Conservation (phyloP, 2,113 vertebrate genomes). For the Eurystomus gularis region DNA sequence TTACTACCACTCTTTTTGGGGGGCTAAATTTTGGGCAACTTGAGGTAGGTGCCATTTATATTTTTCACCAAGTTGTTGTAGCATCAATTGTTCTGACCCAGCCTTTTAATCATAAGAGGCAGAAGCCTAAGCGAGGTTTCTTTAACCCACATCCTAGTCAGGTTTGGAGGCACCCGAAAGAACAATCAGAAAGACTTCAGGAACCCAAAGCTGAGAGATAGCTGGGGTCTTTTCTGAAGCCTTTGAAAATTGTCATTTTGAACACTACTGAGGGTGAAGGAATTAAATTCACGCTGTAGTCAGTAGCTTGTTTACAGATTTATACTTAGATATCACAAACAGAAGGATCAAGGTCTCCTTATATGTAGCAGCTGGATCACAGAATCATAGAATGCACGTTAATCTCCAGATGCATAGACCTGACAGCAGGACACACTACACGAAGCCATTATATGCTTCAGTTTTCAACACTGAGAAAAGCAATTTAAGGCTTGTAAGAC, state of each 20-base stretch:
- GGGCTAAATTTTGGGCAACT: neutral
- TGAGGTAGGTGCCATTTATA: neutral
- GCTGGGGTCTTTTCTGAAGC: neutral
- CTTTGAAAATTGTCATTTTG: neutral
- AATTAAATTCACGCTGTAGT: neutral
- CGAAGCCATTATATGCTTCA: neutral
- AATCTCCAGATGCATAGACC: neutral
- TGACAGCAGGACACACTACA: neutral
- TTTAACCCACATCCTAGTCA: neutral
- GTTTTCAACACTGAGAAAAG: neutral
- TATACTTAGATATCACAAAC: neutral
- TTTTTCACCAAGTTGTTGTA: neutral
- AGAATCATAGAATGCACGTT: too few relatives aligned
- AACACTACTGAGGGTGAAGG: neutral
- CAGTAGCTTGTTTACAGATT: neutral
- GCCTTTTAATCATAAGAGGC: neutral
- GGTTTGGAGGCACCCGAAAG: neutral
- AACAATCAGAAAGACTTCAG: neutral
- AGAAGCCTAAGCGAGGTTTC: neutral
- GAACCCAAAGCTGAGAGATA: neutral
- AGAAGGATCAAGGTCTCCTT: neutral
- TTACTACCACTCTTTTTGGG: fast-evolving
- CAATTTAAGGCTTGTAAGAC: neutral
- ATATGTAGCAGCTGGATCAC: neutral
- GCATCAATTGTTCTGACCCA: neutral